A percentile compares a stretch with the other conserved stretches of the same genome.
Conservation (phyloP, 2,797 vertebrate species). For the Vespertilio murinus region DNA sequence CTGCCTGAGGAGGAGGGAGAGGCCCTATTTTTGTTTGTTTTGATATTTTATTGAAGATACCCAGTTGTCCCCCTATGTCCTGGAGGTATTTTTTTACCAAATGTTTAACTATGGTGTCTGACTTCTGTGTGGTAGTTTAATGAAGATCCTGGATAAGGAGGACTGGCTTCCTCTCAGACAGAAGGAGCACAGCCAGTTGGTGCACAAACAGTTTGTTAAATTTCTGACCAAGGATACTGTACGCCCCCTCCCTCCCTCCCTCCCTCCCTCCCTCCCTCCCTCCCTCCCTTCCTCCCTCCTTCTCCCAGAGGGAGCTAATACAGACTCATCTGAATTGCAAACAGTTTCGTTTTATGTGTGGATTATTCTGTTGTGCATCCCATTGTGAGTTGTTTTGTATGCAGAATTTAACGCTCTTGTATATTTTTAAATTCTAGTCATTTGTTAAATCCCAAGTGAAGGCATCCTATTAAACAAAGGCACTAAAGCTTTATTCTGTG, state of each 20-base stretch:
- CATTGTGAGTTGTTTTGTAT: accelerated
- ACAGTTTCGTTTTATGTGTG: accelerated
- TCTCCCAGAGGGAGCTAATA: not conserved
- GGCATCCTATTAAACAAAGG: accelerated
- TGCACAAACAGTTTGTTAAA: accelerated
- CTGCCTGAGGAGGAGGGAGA: accelerated
- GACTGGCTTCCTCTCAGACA: not conserved
- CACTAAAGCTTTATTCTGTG: accelerated
- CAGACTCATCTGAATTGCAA: not conserved
- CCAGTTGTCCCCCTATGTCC: not conserved
- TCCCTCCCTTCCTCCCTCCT: accelerated
- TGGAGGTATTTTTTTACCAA: no score
- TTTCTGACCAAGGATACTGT: accelerated
- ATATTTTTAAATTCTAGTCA: accelerated
- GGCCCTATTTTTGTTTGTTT: not conserved
- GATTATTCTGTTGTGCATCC: accelerated
- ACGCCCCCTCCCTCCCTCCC: accelerated
- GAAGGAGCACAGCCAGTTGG: no score
- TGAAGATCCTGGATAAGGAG: not conserved
- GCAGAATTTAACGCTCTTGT: not conserved
- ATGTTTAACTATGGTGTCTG: not conserved
- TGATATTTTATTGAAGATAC: not conserved
- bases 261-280: accelerated
- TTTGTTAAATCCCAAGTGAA: not conserved
- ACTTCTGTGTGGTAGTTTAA: not conserved